A percentile compares a stretch with the other conserved stretches of the same genome.
Evolutionary conservation across 2,888 invertebrate genomes (phyloP).

Genomic region (Xestoiulus laeticollis): DNA sequence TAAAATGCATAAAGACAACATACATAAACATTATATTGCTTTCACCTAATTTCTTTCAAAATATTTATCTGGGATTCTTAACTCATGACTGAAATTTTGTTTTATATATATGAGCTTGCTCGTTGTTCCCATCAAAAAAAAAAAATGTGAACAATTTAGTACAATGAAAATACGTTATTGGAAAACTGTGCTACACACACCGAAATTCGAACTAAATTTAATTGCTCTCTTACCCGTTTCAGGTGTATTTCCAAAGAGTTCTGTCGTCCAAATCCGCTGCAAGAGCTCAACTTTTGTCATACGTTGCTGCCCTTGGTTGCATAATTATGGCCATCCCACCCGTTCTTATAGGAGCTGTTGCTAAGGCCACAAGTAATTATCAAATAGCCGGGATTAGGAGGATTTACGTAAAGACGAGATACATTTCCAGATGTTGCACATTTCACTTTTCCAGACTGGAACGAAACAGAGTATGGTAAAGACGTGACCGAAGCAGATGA

Average conservation of each 20-base stretch:
- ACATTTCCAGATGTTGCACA: background rate
- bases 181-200: background rate
- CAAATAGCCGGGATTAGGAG: background rate
- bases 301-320: slow-evolving; percentile 95
- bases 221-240: slow-evolving; percentile 56
- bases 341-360: slow-evolving; percentile 95
- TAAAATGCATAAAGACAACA: no score
- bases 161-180: background rate
- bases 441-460: slow-evolving; percentile 80
- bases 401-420: background rate
- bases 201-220: slow-evolving; percentile 34
- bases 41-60: no score
- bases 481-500: slow-evolving; percentile 70
- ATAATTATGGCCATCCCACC: slow-evolving; percentile 97
- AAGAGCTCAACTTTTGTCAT: slow-evolving; percentile 92
- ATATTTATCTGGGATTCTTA: no score
- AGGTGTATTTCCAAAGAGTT: slow-evolving; percentile 98
- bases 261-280: slow-evolving; percentile 94
- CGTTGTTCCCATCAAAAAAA: no score
- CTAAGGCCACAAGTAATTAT: slow-evolving; percentile 84
- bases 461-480: slow-evolving; percentile 81
- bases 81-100: no score
- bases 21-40: no score
- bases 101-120: no score
- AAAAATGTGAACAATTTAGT: background rate